Evolutionary conservation across 2,888 invertebrate species (phyloP), one percentile per base, ranked within the genome.

Genomic region (Fragum whitleyi): DNA sequence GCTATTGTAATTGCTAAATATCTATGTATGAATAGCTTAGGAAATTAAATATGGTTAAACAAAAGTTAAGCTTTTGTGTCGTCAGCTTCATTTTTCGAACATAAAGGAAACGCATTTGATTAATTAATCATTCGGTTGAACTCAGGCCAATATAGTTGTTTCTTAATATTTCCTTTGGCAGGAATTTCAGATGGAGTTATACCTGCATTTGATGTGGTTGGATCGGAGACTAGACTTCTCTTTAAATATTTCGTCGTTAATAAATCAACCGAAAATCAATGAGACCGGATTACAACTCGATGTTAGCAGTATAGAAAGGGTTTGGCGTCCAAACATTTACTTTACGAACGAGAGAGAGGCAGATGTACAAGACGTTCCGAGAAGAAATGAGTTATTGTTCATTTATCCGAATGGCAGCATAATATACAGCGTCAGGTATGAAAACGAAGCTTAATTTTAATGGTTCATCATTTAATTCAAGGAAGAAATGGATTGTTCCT

Each of bases 321-420:
- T 57, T 3, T 57, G 57, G 57, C 11, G 57, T 11, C 57, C 57
- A 23, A 57, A 57, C 21, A 57, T 57, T 14, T 57, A 57, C 21
- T 57, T 57, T 23, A 57, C 57, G 11, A n/a, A 23, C 2, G 57
- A 57, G 21, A 2, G 26, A 57, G 23, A 21, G 7, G 57, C 57
- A 11, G 26, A 3, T 9, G 23, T 57, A 3, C 57, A 57, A 11
- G 26, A 21, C 11, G 57, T 57, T 23, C 57, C 57, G 21, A 11
- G 26, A 14, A 57, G 57, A 23, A 57, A 57, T 26, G 57, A 57
- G 21, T 6, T 57, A 14, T 14, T 57, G 57, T 57, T 26, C 26
- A 57, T 57, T 7, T 57, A 57, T 26, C 57, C 57, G 14, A 57
- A 57, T 26, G 57, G 57, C 7, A 57, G 19, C 2, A n/a, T 57